phyloP scores from a whole-genome alignment of 2,888 invertebrate genomes.

The Trypoxylon attenuatum region DNA sequence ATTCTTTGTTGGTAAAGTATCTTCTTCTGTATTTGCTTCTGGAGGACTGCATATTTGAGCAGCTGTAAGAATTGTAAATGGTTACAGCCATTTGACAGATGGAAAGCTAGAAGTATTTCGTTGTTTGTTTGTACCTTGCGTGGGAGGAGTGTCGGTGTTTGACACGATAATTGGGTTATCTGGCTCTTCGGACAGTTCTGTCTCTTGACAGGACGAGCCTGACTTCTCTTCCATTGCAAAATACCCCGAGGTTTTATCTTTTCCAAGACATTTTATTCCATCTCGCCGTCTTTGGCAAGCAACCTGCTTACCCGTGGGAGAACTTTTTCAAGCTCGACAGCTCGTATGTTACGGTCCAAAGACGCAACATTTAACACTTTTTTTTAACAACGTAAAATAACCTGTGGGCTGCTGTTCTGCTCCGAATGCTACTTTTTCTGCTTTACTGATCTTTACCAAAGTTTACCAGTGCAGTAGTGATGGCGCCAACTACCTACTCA shows the following conservation, averaged over 20 bases:
- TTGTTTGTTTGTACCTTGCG: slow-evolving; percentile 23
- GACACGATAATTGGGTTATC: neutral
- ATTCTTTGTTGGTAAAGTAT: neutral
- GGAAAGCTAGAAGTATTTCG: neutral
- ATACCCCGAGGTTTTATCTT: neutral
- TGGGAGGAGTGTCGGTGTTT: neutral
- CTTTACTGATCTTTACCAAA: no score
- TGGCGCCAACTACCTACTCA: no score
- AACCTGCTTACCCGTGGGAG: no score
- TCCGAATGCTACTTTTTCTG: no score
- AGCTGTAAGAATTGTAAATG: neutral
- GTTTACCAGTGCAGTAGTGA: no score
- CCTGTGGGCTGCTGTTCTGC: no score
- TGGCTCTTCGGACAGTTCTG: neutral
- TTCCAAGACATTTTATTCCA: neutral
- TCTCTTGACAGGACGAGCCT: neutral
- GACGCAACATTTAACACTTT: no score
- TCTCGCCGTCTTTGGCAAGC: no score
- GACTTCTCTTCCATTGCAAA: slow-evolving; percentile 35
- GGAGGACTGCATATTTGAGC: neutral
- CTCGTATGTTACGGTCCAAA: no score
- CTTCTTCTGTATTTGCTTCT: neutral
- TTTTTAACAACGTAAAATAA: no score
- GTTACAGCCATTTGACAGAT: neutral
- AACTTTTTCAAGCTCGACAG: no score